Evolutionary conservation across 1,140 invertebrate species (phyloP).

Genomic region (Sesamia nonagrioides): DNA sequence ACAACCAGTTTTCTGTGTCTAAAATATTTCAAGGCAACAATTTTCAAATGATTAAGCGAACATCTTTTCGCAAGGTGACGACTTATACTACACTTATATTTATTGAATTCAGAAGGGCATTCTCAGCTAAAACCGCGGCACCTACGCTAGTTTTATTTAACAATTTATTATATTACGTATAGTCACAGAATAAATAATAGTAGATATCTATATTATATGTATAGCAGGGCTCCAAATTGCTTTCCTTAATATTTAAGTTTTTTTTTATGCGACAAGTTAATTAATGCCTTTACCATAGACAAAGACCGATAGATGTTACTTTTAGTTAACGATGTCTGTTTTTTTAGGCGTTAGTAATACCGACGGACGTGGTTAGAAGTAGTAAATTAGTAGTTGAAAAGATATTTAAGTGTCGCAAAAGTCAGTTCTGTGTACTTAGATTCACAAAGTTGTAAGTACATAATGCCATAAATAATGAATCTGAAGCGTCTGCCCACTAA

Average conservation of each 20-base stretch:
- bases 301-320: conserved; percentile 2
- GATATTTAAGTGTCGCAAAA: conserved; percentile 15
- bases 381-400: conserved; percentile 20
- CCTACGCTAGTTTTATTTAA: conserved; percentile 55
- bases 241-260: conserved; percentile 4
- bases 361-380: neutral
- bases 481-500: neutral
- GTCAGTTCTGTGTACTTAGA: conserved; percentile 24
- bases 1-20: conserved; percentile 79
- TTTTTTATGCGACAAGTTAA: conserved; percentile 5
- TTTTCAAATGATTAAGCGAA: conserved; percentile 77
- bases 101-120: conserved; percentile 54
- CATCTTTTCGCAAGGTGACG: conserved; percentile 67
- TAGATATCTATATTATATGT: neutral
- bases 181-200: conserved; percentile 45
- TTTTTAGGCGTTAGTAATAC: conserved; percentile 9
- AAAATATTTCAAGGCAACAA: conserved; percentile 80
- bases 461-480: conserved; percentile 14
- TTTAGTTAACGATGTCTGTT: neutral
- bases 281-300: neutral
- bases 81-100: conserved; percentile 62
- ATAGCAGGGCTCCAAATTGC: conserved; percentile 31
- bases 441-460: conserved; percentile 7
- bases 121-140: conserved; percentile 49
- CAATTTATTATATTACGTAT: conserved; percentile 48